Base-by-base conservation (phyloP, 2,113 vertebrate species). In the Solea senegalensis region DNA sequence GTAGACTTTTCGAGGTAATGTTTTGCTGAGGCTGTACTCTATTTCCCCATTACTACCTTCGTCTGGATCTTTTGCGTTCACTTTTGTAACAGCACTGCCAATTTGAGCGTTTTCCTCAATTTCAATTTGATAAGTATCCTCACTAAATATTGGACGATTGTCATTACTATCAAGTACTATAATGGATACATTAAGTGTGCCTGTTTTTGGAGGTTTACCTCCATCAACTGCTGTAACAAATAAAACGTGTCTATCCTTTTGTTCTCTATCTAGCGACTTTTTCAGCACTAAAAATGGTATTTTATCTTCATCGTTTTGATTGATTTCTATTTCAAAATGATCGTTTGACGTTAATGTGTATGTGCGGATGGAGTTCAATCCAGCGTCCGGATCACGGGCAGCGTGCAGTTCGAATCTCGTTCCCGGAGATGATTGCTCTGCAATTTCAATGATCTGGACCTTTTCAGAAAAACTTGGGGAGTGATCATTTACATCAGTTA, bases 401-500 rank as follows among this genome's bases (percentile, higher is more conserved):
- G 89, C 85, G 9, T 94, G 91, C 49, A 95, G 57, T 3, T 92
- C 78, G 50, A 95, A 94, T 16, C 87, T 54, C 0, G 87, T 87
- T 3, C 94, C 94, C 1, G 86, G 79, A 16, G 77, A 41, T 1
- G 83, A 56, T 0, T 87, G 80, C 40, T 95, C 95, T 0, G 61
- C 64, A 39, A 95, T 94, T 40, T 90, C 41, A 56, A 92, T 61
- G 9, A 2, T 14, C 67, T 94, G 91, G 8, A 90, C 72, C 8
- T 63, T 80, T 11, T 85, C 80, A 0, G 91, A 56, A 62, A 96
- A 95, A 6, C 53, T 9, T 0, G 93, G 95, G 0, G 90, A 65
- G 8, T 95, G 92, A 51, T 96, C 93, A 26, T 94, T 94, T 3
- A 92, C 69, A 70, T 94, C 93, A 5, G 84, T 45, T 8, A 94